Percentiles rank a stretch among this genome's conserved stretches.
phyloP scores from a whole-genome alignment of 2,113 vertebrate species.

The Periophthalmus modestus region DNA sequence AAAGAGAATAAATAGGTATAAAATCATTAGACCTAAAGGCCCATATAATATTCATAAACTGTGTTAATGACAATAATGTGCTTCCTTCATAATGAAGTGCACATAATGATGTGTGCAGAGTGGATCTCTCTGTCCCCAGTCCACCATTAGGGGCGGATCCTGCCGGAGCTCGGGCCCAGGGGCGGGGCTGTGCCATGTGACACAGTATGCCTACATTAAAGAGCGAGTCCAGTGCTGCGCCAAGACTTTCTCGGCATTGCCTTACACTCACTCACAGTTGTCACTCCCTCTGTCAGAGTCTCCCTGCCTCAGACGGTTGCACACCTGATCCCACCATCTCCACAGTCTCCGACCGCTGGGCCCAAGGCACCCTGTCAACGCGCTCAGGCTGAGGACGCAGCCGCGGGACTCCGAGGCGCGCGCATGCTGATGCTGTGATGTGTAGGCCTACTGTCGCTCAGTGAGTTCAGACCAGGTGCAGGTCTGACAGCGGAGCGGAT shows the following conservation, averaged over 20 bases:
- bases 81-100: no score
- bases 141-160: background rate
- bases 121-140: background rate
- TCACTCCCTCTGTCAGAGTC: background rate
- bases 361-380: background rate
- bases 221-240: slow-evolving; percentile 7
- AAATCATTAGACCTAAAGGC: background rate
- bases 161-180: slow-evolving; percentile 1
- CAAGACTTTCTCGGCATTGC: slow-evolving; percentile 4
- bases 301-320: background rate
- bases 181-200: slow-evolving; percentile 10
- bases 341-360: background rate
- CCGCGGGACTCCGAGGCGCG: background rate
- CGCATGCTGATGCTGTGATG: background rate
- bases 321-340: background rate
- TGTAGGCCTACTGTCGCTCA: background rate
- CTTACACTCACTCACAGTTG: background rate
- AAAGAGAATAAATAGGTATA: no score
- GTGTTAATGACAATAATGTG: no score
- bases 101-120: background rate
- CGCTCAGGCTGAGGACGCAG: background rate
- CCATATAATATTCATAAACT: background rate
- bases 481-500: slow-evolving; percentile 59
- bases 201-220: slow-evolving; percentile 4
- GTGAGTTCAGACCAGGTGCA: background rate